Evolutionary conservation across 1,140 invertebrate species (phyloP), one percentile per base, ranked within the genome.

Genomic region (Pseudachorutes palmiensis): DNA sequence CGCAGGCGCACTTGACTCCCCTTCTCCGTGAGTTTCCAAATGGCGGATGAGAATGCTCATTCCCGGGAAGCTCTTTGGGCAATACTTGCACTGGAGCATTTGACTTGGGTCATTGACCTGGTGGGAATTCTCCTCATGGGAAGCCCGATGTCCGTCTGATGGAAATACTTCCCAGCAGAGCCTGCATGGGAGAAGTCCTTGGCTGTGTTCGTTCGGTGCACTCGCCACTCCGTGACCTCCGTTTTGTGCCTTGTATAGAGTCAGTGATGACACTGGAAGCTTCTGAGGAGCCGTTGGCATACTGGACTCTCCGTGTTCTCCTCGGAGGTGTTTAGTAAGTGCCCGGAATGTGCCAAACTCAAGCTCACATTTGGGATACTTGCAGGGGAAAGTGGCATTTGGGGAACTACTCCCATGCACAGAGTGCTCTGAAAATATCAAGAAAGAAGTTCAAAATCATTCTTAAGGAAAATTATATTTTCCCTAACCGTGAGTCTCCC

Each of bases 371-470:
- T 55, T 55, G 51, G 9, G 9, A 26, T 55, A 55, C 24, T 55
- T 55, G 51, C 51, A 55, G 51, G 24, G 14, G 51, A 19, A 55
- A 26, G 51, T 55, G 5, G 51, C 51, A 55, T 55, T 55, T 3
- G 51, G 12, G 51, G 51, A 55, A 26, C 24, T 12, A 14, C 9
- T 55, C 9, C 12, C 51, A 26, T 55, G 51, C 9, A 55, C 24
- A 16, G 51, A 55, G 51, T 55, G 51, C 24, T 55, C 51, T 55
- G 24, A 24, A 24, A 55, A 26, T 19, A 26, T 19, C 5, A 16
- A 19, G 24, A 22, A 55, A 55, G 24, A 41, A n/a, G n/a, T 41
- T 41, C 5, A 41, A 41, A 41, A 41, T 41, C 5, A 41, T 9
- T 9, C 19, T 41, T 9, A 41, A 41, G 5, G 19, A 41, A 9